Conservation (phyloP, 2,888 invertebrate species). For the Kuschelorhynchus macadamiae region DNA sequence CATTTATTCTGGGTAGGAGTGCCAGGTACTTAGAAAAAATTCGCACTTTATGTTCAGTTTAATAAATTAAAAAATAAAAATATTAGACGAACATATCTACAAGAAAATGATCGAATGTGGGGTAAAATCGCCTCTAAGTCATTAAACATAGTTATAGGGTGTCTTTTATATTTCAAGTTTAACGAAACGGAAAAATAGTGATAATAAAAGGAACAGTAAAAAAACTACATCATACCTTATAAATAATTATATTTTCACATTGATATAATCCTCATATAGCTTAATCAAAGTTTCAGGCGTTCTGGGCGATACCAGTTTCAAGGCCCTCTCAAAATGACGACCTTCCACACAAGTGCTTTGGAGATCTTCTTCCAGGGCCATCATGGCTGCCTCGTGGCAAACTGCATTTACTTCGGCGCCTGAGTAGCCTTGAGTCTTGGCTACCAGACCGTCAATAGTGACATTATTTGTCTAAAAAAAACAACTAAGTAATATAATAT, state of each 20-base stretch:
- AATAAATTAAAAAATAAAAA: too few species aligned
- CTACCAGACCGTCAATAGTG: constrained; percentile 76
- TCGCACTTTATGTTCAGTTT: too few species aligned
- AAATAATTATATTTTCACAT: constrained; percentile 53
- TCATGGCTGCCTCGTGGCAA: constrained; percentile 92
- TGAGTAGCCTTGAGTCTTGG: constrained; percentile 84
- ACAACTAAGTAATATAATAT: too few species aligned
- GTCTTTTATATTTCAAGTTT: too few species aligned
- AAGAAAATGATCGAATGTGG: too few species aligned
- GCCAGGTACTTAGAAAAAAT: too few species aligned
- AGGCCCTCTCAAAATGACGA: constrained; percentile 81
- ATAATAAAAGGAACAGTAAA: too few species aligned
- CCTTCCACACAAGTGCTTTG: constrained; percentile 74
- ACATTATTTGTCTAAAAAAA: constrained; percentile 72
- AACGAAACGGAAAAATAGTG: too few species aligned
- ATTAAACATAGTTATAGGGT: not conserved
- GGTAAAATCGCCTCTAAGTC: not conserved
- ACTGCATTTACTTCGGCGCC: constrained; percentile 94
- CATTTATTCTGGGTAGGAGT: too few species aligned
- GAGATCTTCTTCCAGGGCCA: constrained; percentile 84
- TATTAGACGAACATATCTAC: too few species aligned
- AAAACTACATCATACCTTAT: not conserved
- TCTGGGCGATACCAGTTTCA: constrained; percentile 81
- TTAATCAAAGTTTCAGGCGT: constrained; percentile 80
- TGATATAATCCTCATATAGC: constrained; percentile 79